Evolutionary conservation across 1,140 invertebrate species (phyloP).

Genomic region (Ips typographus): DNA sequence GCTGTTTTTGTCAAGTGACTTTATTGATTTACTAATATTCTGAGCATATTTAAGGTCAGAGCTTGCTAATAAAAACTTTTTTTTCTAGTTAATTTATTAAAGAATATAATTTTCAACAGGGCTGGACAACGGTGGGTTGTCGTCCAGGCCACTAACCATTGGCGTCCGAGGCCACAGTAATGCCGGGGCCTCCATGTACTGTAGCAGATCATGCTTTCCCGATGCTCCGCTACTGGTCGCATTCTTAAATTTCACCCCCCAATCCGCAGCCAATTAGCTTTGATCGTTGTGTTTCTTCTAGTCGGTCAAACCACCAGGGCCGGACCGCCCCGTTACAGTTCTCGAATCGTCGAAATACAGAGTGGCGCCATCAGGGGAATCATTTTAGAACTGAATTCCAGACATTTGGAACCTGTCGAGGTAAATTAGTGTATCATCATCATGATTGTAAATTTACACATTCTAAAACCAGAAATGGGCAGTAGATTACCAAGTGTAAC

Average conservation of each 20-base stretch:
- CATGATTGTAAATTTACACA: constrained; percentile 41
- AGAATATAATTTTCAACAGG: too few species aligned
- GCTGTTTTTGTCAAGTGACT: too few species aligned
- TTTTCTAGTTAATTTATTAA: too few species aligned
- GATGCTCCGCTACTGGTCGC: constrained; percentile 26
- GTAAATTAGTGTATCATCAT: constrained; percentile 48
- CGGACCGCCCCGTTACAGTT: constrained; percentile 58
- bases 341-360: constrained; percentile 65
- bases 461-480: not conserved
- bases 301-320: constrained; percentile 12
- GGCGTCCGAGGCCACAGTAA: constrained; percentile 19
- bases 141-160: not conserved
- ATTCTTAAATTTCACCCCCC: not conserved
- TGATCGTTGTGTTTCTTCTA: constrained; percentile 9
- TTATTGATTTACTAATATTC: too few species aligned
- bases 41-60: too few species aligned
- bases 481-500: too few species aligned
- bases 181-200: constrained; percentile 19
- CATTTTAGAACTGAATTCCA: constrained; percentile 72
- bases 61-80: too few species aligned
- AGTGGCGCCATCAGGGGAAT: constrained; percentile 69
- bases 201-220: constrained; percentile 32
- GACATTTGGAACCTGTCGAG: constrained; percentile 76
- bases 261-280: not conserved
- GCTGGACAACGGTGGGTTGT: too few species aligned